Conservation (phyloP, 2,888 invertebrate genomes). For the Labia minor region DNA sequence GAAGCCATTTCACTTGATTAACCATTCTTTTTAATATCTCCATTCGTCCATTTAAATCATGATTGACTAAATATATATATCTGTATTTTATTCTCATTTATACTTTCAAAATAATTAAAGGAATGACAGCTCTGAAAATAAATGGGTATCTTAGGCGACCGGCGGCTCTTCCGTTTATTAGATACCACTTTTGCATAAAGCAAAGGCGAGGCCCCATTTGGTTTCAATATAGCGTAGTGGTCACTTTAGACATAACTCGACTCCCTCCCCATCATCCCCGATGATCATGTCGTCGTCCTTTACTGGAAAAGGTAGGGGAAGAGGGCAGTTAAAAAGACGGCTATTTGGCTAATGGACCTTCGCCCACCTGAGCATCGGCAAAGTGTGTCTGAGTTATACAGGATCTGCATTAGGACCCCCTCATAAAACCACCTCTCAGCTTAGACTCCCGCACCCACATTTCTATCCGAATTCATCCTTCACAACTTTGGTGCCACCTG, state of each 20-base stretch:
- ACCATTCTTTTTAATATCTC: too few relatives aligned
- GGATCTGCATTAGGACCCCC: neutral
- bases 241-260: neutral
- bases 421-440: neutral
- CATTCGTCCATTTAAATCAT: too few relatives aligned
- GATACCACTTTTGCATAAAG: neutral
- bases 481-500: too few relatives aligned
- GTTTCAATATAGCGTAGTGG: neutral
- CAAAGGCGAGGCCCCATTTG: constrained; percentile 4
- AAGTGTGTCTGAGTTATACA: constrained; percentile 2
- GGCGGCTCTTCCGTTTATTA: constrained; percentile 3
- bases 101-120: neutral
- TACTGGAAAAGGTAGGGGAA: neutral
- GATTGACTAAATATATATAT: too few relatives aligned
- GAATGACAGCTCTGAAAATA: neutral
- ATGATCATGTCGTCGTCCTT: too few relatives aligned
- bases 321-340: constrained; percentile 13
- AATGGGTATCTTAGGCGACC: neutral
- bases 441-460: too few relatives aligned
- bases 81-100: neutral
- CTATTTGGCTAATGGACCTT: constrained; percentile 9
- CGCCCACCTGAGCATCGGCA: constrained; percentile 13
- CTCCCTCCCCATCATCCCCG: too few relatives aligned
- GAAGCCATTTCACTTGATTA: too few relatives aligned
- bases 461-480: too few relatives aligned